phyloP scores from a whole-genome alignment of 2,888 invertebrate species.

The Parthenolecanium corni region DNA sequence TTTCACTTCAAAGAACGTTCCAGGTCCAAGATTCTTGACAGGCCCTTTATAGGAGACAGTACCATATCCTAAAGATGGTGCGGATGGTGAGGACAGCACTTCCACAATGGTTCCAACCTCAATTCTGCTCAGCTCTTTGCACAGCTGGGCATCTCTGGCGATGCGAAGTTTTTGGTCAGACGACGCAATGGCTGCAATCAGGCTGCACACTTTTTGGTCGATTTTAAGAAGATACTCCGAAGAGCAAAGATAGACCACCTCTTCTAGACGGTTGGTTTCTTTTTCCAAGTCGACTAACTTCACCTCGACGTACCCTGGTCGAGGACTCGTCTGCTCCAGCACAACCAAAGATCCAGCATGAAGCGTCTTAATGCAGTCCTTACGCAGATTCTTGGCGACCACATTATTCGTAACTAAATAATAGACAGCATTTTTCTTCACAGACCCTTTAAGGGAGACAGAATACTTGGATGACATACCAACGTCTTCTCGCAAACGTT shows the following conservation, averaged over 20 bases:
- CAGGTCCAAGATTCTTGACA: background rate
- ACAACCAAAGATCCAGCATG: conserved; percentile 8
- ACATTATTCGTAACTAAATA: background rate
- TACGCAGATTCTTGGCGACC: background rate
- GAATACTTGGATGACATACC: conserved; percentile 7
- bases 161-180: conserved; percentile 31
- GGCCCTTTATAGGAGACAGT: background rate
- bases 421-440: background rate
- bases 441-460: background rate
- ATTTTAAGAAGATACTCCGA: conserved; percentile 31
- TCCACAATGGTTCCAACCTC: conserved; percentile 33
- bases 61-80: no score
- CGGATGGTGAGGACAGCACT: conserved; percentile 28
- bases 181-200: conserved; percentile 32
- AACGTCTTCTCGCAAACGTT: conserved; percentile 10
- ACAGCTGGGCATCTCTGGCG: conserved; percentile 31
- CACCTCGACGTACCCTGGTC: conserved; percentile 25
- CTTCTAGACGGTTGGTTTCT: conserved; percentile 31
- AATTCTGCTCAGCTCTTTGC: conserved; percentile 33
- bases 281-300: conserved; percentile 32
- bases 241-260: conserved; percentile 32
- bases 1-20: conserved; percentile 11
- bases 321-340: conserved; percentile 19
- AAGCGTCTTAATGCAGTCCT: background rate
- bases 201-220: conserved; percentile 32